Base-by-base conservation (phyloP, 2,797 vertebrate species). In the Lepidocolaptes lacrymiger region DNA sequence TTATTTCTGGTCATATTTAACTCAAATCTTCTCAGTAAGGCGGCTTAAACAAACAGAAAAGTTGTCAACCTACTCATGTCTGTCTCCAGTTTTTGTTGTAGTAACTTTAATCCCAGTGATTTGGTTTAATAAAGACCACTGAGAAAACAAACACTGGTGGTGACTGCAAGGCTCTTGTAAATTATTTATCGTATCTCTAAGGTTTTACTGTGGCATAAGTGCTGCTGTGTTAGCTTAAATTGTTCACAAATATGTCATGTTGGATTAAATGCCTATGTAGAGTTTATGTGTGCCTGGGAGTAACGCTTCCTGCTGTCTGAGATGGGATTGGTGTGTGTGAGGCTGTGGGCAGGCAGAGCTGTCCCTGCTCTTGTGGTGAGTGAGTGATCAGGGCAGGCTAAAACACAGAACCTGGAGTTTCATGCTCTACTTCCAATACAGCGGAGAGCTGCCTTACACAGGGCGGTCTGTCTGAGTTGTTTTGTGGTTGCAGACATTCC, bases 1-100 rank as follows among this genome's bases (percentile, higher is more conserved):
- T 96, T 97, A 97, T 96, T 97, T 97, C 94, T 89, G 94, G 86
- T 93, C 95, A 28, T 69, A 92, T 96, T 97, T 96, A 97, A 93
- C 58, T 92, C 3, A 41, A 89, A 37, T 49, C 96, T 49, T 77
- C 72, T 96, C 89, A 61, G 83, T 95, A 90, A 80, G 88, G 77
- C 86, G 43, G 32, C 91, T 96, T 93, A 94, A 92, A 93, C 95
- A 97, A 95, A 97, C 85, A 94, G 72, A 88, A 37, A 36, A 92
- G 77, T 95, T 94, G 96, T 97, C 95, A 95, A 67, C 93, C 80
- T 92, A 85, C 94, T 96, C 95, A 85, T 90, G 95, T 85, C 86
- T 96, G 94, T 78, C 95, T 96, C 86, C 71, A 91, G 87, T 90
- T 94, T 94, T 93, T 96, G 75, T 84, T 93, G 92, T 76, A 96